Base-by-base conservation (phyloP, 2,888 invertebrate species). In the Rhaphigaster nebulosa region DNA sequence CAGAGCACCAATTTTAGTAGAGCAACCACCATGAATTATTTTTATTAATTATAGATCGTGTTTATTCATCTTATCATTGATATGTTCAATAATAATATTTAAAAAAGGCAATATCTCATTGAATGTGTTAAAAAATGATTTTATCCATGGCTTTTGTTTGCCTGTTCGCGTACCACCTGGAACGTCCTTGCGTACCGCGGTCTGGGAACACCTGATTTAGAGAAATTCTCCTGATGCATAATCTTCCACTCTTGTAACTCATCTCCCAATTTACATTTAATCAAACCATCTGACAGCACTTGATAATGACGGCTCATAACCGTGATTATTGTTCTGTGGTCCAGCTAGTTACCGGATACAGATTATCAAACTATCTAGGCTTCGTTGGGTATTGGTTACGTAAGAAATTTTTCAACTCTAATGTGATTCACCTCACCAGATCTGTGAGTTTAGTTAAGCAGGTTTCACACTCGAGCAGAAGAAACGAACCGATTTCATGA, bases 241-340 rank as follows among this genome's bases (percentile, higher is more conserved):
- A 20, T 12, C 20, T 38, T 38, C 4, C 38, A 15, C 20, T 38
- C 15, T 15, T 6, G 20, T 76, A 76, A 76, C 6, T 76, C 20
- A 76, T 38, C 38, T 76, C 70, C 70, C 70, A 38, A 76, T 38
- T 76, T 6, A 76, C 20, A 76, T 76, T 76, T 38, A 76, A 76
- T 76, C 34, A 23, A 20, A 38, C 20, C 34, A 38, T 23, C 70
- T 23, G 70, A 23, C 70, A 76, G 38, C 34, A 20, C 34, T 38
- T 23, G 70, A 76, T 38, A 38, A 76, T 76, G 70, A 38, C 8
- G 20, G 70, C 34, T 76, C 70, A 76, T 76, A 34, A 38, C 23
- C 8, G 34, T 76, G 34, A 76, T 76, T 38, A 23, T 76, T 76
- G 70, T 38, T 38, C 34, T 76, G 70, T 34, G 20, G 70, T 29